Base-by-base conservation (phyloP, 2,797 vertebrate species). In the Crenuchus spilurus region DNA sequence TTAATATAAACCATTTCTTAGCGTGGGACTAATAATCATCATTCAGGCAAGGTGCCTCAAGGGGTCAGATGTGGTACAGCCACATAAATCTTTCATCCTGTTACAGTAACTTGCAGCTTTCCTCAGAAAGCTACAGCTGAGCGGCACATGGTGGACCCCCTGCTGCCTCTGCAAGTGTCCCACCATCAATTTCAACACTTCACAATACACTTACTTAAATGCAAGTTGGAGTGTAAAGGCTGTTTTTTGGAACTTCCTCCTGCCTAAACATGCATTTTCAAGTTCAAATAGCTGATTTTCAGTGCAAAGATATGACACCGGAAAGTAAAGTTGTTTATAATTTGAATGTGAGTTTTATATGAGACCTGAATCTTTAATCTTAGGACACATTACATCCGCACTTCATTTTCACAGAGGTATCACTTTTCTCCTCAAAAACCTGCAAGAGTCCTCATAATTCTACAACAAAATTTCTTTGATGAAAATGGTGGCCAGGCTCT, bases 21-120 rank as follows among this genome's bases (percentile, higher is more conserved):
- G 83, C 88, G 90, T 91, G 82, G 87, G 87, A 90, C 81, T 85
- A 92, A 94, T 94, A 95, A 94, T 92, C 91, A 90, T 88, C 87
- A 85, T 86, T 82, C 85, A 89, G 54, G 90, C 92, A 91, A 87
- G 74, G 85, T 90, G 87, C 91, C 87, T 3, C 80, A 75, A 87
- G 89, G 86, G 88, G 85, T 86, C 87, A 77, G 85, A 86, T 84
- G 86, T 58, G n/a, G 78, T 80, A 82, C 84, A 75, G 62, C 74
- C 77, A 83, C 83, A 92, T 95, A 96, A 98, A 96, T 96, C 95
- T 94, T 91, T 84, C 85, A 55, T 73, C 88, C 89, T 86, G 66
- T 83, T 85, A 75, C 85, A 90, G 90, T 90, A 90, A 85, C 83
- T 82, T 85, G 87, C 90, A 91, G 84, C 84, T 85, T 92, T 77